phyloP scores from a whole-genome alignment of 2,797 vertebrate species.

The Leptatherina wallacei region DNA sequence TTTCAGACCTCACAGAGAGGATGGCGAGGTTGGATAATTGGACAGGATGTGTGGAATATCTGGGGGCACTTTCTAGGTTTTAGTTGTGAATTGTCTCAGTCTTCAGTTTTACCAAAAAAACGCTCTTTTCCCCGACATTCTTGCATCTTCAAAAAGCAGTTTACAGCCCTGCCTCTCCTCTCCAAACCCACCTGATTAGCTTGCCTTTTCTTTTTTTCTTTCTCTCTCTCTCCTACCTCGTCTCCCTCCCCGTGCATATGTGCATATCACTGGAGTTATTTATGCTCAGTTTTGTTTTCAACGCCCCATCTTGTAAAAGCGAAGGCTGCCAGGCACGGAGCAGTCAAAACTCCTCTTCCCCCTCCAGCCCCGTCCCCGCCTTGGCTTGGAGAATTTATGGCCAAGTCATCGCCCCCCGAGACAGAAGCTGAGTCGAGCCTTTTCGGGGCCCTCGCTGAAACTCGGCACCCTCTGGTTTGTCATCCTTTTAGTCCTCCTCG shows the following conservation, averaged over 20 bases:
- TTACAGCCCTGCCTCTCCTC: constrained; percentile 36
- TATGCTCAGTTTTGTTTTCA: constrained; percentile 77
- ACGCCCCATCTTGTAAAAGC: constrained; percentile 70
- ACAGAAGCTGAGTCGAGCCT: constrained; percentile 66
- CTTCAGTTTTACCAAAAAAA: constrained; percentile 2
- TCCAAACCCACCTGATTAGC: constrained; percentile 59
- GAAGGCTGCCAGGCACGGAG: constrained; percentile 69
- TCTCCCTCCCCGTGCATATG: constrained; percentile 51
- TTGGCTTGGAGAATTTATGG: constrained; percentile 76
- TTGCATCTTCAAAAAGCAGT: constrained; percentile 58
- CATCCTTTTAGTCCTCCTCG: constrained; percentile 46
- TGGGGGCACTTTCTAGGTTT: constrained; percentile 8
- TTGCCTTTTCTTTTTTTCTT: constrained; percentile 29
- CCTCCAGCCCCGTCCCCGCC: constrained; percentile 50
- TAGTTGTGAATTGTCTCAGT: constrained; percentile 25
- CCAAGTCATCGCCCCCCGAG: constrained; percentile 70
- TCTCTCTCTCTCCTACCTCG: constrained; percentile 27
- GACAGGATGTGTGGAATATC: constrained; percentile 29
- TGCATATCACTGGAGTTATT: constrained; percentile 74
- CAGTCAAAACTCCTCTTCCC: constrained; percentile 62
- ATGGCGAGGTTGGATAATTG: constrained; percentile 32
- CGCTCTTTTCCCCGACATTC: constrained; percentile 47
- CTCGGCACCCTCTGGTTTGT: constrained; percentile 63
- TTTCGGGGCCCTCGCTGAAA: constrained; percentile 60
- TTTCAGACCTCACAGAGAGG: constrained; percentile 17